Evolutionary conservation across 2,113 vertebrate genomes (phyloP).

Genomic region (Dipodomys ordii): DNA sequence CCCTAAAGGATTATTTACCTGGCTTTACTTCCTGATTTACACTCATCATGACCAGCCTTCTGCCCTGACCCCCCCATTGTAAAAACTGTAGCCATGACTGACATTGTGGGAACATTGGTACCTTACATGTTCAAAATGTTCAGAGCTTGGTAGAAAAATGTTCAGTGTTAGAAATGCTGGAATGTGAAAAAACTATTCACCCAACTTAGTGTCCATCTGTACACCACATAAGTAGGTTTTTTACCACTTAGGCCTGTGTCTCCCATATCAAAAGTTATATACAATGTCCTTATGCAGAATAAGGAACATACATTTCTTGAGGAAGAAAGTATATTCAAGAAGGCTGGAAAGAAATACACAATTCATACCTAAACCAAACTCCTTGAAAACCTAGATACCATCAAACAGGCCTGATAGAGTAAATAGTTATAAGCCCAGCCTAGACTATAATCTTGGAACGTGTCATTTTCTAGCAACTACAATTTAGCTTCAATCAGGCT

Average conservation of each 20-base stretch:
- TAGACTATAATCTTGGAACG: not conserved
- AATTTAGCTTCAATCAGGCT: constrained; percentile 45
- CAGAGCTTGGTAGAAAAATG: not conserved
- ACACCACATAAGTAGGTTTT: not conserved
- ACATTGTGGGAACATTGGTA: not conserved
- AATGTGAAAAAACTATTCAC: not conserved
- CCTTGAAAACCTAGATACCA: constrained; percentile 40
- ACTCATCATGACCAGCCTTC: not conserved
- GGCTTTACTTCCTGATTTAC: not conserved
- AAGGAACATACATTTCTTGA: constrained; percentile 16
- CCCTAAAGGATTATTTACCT: not conserved
- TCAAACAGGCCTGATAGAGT: not conserved
- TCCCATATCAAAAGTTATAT: not conserved
- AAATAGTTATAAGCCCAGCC: not conserved
- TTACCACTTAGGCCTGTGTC: not conserved
- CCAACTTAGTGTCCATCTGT: not conserved
- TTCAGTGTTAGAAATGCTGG: not conserved
- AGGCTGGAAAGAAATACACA: not conserved
- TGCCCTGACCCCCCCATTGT: not conserved
- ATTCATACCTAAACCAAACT: not conserved
- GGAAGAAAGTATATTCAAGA: constrained; percentile 7
- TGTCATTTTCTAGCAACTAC: constrained; percentile 49
- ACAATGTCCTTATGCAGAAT: not conserved
- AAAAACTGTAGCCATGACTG: not conserved
- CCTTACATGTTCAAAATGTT: not conserved